Conservation (phyloP, 2,113 vertebrate genomes). For the Poeciliopsis retropinna region DNA sequence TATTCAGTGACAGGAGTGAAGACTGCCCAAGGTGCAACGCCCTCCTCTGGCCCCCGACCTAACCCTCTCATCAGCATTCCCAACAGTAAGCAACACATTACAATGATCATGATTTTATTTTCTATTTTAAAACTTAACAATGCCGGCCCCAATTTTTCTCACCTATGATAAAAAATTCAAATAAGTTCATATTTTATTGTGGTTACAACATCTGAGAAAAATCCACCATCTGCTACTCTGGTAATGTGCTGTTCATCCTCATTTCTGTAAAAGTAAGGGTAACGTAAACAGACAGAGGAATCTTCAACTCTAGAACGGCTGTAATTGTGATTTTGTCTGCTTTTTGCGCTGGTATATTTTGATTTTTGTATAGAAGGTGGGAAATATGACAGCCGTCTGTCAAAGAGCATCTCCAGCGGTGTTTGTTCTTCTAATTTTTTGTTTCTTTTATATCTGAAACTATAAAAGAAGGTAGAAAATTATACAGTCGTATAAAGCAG, state of each 20-base stretch:
- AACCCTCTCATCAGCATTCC: slow-evolving; percentile 62
- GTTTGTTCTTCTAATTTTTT: not conserved
- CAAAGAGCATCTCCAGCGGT: not conserved
- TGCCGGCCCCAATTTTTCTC: not conserved
- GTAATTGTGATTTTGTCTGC: too few species aligned
- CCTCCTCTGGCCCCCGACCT: slow-evolving; percentile 58
- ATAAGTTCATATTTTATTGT: not conserved
- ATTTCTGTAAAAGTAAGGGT: too few species aligned
- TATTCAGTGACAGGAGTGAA: slow-evolving; percentile 80
- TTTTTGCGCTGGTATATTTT: too few species aligned
- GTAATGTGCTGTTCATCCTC: not conserved
- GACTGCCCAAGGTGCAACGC: slow-evolving; percentile 51
- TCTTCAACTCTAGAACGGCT: too few species aligned
- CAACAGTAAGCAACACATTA: slow-evolving; percentile 60
- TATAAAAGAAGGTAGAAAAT: not conserved
- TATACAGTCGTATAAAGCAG: too few species aligned
- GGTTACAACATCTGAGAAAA: not conserved
- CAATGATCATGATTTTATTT: not conserved
- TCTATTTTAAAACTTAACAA: not conserved
- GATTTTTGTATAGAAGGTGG: too few species aligned
- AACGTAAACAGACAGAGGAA: too few species aligned
- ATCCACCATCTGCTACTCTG: not conserved
- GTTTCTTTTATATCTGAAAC: not conserved
- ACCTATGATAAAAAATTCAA: not conserved
- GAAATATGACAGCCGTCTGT: not conserved